Base-by-base conservation (phyloP, 1,140 invertebrate genomes). In the Lordiphosa clarofinis region DNA sequence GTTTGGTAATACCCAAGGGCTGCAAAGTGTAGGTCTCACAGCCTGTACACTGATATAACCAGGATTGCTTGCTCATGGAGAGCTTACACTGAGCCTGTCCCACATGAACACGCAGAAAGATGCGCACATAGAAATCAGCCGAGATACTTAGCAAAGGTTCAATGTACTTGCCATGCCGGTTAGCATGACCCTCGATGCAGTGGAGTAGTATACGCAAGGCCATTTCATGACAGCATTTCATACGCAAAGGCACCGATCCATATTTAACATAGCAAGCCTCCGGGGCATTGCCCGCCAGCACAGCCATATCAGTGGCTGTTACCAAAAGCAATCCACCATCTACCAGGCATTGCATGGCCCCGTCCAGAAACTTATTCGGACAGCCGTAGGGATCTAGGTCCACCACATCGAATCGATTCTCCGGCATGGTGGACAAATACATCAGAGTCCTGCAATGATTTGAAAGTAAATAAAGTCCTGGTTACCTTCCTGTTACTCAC, bases 321-420 rank as follows among this genome's bases (percentile, higher is more conserved):
- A 99, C 93, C 61, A 99, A 92, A n/a, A 99, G 89, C 7, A 96
- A 74, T 1, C 95, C 95, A 8, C 94, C 95, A 73, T 96, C 94
- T 21, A 91, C 90, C 0, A 96, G 90, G 66, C 93, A 92, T 87
- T 96, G 94, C 1, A 99, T 94, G 0, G 97, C 97, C 2, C 94
- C 92, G 89, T 99, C 98, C 0, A 99, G 90, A 90, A 99, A 99
- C 44, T 93, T 93, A 2, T 96, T 94, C 0, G 98, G 96, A 84
- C 96, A 97, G 4, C 99, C 99, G 88, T 99, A 99, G 0, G 99
- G 99, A 91, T 99, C 99, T 33, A 99, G 89, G 89, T 99, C 99
- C 54, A 99, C 93, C 0, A 94, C 96, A 88, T 98, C 92, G 89
- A 98, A 99, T 35, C 92, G 91, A 52, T 94, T 91, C n/a, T 90